Evolutionary conservation across 2,113 vertebrate species (phyloP).

Genomic region (Dasypus novemcinctus): DNA sequence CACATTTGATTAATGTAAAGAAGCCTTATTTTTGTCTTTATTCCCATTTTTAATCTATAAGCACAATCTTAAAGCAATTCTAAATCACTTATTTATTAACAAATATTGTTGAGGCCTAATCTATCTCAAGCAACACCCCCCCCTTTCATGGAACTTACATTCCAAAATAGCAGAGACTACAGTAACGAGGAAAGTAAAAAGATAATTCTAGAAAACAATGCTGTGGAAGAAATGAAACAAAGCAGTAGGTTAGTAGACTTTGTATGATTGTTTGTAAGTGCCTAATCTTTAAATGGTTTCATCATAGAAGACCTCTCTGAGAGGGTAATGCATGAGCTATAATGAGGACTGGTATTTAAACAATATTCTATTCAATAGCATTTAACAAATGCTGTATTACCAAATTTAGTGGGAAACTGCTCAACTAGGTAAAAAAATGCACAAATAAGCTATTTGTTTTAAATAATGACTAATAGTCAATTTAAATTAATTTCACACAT

Average conservation of each 20-base stretch:
- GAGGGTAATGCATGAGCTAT: neutral
- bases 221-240: neutral
- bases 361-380: neutral
- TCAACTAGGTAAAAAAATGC: neutral
- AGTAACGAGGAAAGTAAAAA: neutral
- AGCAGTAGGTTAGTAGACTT: neutral
- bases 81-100: neutral
- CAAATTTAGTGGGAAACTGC: neutral
- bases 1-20: neutral
- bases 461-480: neutral
- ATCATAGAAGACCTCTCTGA: neutral
- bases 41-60: neutral
- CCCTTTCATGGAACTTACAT: neutral
- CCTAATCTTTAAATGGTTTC: neutral
- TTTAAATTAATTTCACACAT: neutral
- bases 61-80: neutral
- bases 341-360: neutral
- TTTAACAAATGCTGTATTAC: neutral
- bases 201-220: neutral
- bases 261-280: neutral
- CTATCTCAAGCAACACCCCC: neutral
- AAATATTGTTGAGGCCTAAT: neutral
- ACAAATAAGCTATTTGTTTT: neutral
- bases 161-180: neutral
- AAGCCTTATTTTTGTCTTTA: neutral